These are phyloP conservation scores for Platysteira castanea DNA, from an alignment of 2,113 vertebrate genomes.

Conservation along the genomic window DNA sequence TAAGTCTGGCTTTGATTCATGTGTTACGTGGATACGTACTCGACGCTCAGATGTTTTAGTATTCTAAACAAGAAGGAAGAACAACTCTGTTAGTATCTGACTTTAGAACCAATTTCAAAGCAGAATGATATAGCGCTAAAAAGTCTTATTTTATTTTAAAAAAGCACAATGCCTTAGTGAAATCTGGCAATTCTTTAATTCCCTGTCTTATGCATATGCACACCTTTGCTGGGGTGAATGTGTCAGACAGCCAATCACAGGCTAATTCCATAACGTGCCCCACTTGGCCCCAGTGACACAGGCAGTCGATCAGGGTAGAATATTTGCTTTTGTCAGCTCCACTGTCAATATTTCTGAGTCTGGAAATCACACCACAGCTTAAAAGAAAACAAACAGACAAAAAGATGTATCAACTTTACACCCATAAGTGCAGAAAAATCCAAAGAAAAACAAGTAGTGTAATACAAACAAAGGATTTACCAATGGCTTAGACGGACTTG, in stretches of 20 bases:
- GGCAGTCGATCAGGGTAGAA: conserved; percentile 82
- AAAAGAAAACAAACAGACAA: neutral
- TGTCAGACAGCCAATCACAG: conserved; percentile 82
- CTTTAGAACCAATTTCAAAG: neutral
- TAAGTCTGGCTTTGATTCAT: conserved; percentile 80
- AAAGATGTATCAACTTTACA: neutral
- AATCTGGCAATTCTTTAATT: neutral
- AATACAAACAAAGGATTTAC: neutral
- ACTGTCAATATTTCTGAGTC: conserved; percentile 75
- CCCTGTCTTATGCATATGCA: neutral
- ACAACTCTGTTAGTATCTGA: neutral
- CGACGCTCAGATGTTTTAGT: conserved; percentile 35
- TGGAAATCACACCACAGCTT: conserved; percentile 87
- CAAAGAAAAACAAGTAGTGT: neutral
- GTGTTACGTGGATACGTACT: conserved; percentile 74
- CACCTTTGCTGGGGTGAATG: conserved; percentile 70
- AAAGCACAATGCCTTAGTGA: neutral
- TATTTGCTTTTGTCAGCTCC: conserved; percentile 71
- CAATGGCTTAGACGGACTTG: neutral
- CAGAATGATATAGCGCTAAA: neutral
- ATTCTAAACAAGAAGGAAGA: conserved; percentile 51
- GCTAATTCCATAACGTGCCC: conserved; percentile 81
- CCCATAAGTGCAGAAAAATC: neutral
- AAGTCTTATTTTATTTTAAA: neutral
- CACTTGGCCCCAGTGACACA: conserved; percentile 89